Percentiles rank a stretch among this genome's conserved stretches.
phyloP scores from a whole-genome alignment of 2,888 invertebrate genomes.

The Brachyptera risi region DNA sequence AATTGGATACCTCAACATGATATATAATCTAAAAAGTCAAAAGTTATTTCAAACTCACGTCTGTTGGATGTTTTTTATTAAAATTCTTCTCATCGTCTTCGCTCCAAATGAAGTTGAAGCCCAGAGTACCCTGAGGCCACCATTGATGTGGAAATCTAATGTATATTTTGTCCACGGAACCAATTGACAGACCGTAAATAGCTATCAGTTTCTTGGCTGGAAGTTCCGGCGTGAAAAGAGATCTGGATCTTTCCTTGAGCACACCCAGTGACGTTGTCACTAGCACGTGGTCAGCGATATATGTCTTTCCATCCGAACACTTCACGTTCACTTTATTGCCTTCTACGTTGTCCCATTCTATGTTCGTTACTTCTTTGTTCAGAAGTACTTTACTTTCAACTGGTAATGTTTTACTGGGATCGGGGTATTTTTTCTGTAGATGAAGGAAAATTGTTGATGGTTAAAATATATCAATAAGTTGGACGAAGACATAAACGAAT shows the following conservation, averaged over 20 bases:
- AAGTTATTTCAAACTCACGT: no score
- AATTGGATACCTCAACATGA: no score
- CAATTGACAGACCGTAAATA: conserved; percentile 58
- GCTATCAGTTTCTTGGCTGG: conserved; percentile 52
- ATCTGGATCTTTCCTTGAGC: conserved; percentile 53
- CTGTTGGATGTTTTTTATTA: not conserved
- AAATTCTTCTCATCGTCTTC: conserved; percentile 49
- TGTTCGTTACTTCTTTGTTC: conserved; percentile 43
- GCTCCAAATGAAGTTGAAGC: conserved; percentile 57
- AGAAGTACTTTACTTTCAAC: conserved; percentile 47
- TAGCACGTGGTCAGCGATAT: conserved; percentile 59
- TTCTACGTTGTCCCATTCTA: conserved; percentile 37
- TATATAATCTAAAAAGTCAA: no score
- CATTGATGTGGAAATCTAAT: conserved; percentile 59
- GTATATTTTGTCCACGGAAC: conserved; percentile 63
- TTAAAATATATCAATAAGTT: not conserved
- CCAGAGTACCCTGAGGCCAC: conserved; percentile 56
- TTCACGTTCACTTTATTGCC: conserved; percentile 43
- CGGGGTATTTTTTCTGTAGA: conserved; percentile 50
- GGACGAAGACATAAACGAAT: no score
- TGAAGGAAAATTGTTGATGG: not conserved
- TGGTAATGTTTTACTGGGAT: conserved; percentile 45
- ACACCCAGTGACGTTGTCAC: conserved; percentile 67
- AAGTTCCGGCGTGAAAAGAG: conserved; percentile 54
- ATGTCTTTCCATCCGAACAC: conserved; percentile 51